Evolutionary conservation across 1,140 invertebrate species (phyloP), one percentile per base, ranked within the genome.

Genomic region (Sitophilus oryzae): DNA sequence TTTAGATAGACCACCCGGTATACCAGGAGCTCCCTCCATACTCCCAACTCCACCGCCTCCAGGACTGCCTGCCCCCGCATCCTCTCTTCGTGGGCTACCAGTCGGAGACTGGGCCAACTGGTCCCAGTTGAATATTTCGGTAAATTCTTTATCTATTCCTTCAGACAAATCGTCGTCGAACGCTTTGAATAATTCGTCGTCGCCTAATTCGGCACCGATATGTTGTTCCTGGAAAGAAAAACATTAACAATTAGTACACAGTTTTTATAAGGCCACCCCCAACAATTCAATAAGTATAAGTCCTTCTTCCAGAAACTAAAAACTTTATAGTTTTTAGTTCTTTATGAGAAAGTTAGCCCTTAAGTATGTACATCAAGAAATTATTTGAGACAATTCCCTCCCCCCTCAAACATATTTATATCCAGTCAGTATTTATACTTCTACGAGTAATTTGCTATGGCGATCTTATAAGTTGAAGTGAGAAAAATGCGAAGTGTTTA

Each of bases 121-220:
- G 10, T 79, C 80, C 49, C 85, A 88, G 62, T 77, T 80, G 62
- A 84, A 84, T 37, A 71, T 69, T 37, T 88, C 85, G 38, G 86
- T 85, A 55, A 82, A 79, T 65, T 86, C 84, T 60, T 82, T 79
- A 50, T 80, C 77, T 44, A 82, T 88, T 23, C 83, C 84, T 63
- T 86, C 85, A 15, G 77, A 76, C 77, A 88, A 86, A 62, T 88
- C 84, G 53, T 85, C 83, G 36, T 83, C 78, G 2, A 85, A 68
- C 2, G 76, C 81, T 19, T 79, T 79, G 58, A 89, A 80, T 20
- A 90, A 73, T 61, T 86, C 84, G 62, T 89, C 88, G 65, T 88
- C 87, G 21, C 82, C 85, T 22, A 86, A 67, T 60, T 86, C 85
- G 44, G 83, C 82, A 61, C 84, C 85, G 61, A 86, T 84, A 60